Evolutionary conservation across 1,140 invertebrate species (phyloP), one percentile per base, ranked within the genome.

Genomic region (Caenorhabditis tropicalis): DNA sequence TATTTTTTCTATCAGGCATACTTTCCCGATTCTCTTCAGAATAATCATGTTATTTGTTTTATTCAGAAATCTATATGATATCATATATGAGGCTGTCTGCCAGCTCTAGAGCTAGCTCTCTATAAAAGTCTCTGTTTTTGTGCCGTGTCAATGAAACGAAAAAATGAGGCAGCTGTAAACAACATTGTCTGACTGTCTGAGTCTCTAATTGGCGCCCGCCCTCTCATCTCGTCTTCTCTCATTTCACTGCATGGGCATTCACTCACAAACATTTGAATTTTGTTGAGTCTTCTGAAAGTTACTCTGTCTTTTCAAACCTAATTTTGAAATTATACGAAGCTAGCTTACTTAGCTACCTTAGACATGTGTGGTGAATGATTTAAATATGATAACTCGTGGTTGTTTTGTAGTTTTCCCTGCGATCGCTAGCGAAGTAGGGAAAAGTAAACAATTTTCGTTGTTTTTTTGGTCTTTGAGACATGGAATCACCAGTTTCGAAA

Each of bases 151-250:
- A 43, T 43, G 53, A 27, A 56, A 27, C 21, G 24, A 74, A 74
- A 74, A 74, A 74, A 27, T 24, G n/a, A 46, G 65, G 36, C 65
- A 74, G 65, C 65, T 43, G 65, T 74, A 74, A 74, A 74, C 65
- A 74, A 74, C n/a, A 46, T 19, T 43, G 36, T 74, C 65, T 74
- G 43, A 74, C 65, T 36, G 36, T 74, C 36, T 43, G 65, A 33
- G 65, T 15, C 7, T 74, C 65, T 43, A n/a, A n/a, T 43, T 74
- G 33, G 65, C 36, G 36, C 65, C 33, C 33, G n/a, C 10, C 15
- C n/a, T 74, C 36, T 74, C 36, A 58, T 12, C n/a, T 12, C 6
- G 6, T 43, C 36, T 31, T 36, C 36, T 74, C 36, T 74, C 65
- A 74, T 74, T 65, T 74, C 65, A 74, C 5, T 74, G 19, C 65